Evolutionary conservation across 2,113 vertebrate species (phyloP).

Genomic region (Actinemys pallida): DNA sequence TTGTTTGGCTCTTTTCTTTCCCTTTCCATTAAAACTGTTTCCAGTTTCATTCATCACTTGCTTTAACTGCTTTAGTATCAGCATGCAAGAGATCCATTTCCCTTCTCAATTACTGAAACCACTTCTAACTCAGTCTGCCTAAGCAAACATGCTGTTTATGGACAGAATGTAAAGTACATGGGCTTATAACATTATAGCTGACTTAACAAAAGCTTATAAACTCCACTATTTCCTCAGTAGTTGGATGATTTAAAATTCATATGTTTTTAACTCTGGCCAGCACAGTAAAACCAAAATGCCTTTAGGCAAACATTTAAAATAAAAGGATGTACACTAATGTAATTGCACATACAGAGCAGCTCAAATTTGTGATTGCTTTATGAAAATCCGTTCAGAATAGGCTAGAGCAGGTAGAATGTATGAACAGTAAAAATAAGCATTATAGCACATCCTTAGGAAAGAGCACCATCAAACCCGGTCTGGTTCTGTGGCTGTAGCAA

Average conservation of each 20-base stretch:
- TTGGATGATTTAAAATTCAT: not conserved
- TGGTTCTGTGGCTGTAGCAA: not conserved
- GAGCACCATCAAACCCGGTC: not conserved
- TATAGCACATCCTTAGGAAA: not conserved
- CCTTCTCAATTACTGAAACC: not conserved
- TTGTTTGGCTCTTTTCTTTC: not conserved
- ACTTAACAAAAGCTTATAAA: not conserved
- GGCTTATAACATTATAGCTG: not conserved
- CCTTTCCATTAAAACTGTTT: not conserved
- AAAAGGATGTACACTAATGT: not conserved
- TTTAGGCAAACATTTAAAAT: not conserved
- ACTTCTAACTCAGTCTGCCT: not conserved
- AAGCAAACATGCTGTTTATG: accelerated
- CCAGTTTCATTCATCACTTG: not conserved
- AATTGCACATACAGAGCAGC: not conserved
- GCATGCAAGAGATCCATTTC: not conserved
- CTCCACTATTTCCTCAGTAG: not conserved
- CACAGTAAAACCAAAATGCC: accelerated
- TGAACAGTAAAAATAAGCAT: not conserved
- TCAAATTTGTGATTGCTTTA: not conserved
- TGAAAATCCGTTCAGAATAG: not conserved
- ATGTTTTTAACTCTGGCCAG: not conserved
- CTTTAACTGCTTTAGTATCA: not conserved
- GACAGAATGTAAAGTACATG: accelerated
- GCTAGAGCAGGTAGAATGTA: not conserved